Evolutionary conservation across 2,888 invertebrate genomes (phyloP).

Genomic region (Sinhomidia bicolor): DNA sequence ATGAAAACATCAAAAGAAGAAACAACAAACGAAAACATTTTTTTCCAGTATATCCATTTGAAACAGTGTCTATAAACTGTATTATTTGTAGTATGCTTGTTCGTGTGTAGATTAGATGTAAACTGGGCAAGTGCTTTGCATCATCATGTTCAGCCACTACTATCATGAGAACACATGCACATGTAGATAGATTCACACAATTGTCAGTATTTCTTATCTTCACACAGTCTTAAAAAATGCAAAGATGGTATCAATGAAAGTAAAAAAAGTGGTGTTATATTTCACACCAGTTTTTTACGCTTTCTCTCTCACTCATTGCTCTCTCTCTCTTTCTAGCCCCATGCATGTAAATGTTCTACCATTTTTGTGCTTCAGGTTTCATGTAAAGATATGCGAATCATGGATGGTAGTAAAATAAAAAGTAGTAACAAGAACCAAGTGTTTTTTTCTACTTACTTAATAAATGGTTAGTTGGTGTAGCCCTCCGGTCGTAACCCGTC

Average conservation of each 20-base stretch:
- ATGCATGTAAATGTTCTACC: neutral
- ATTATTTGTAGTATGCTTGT: neutral
- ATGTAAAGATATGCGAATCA: neutral
- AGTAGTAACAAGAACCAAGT: neutral
- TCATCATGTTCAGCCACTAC: no score
- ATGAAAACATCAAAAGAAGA: constrained; percentile 3
- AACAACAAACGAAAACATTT: neutral
- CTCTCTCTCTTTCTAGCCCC: no score
- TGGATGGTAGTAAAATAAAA: neutral
- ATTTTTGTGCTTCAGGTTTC: neutral
- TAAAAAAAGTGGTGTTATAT: neutral
- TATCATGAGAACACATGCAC: neutral
- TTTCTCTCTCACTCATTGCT: no score
- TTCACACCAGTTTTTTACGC: constrained; percentile 22
- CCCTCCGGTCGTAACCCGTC: constrained; percentile 82
- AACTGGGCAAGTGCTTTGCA: no score
- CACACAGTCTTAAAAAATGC: neutral
- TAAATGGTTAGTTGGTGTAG: constrained; percentile 83
- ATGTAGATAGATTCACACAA: no score
- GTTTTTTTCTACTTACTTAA: constrained; percentile 81
- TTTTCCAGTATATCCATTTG: neutral
- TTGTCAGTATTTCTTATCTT: neutral
- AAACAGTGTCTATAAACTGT: neutral
- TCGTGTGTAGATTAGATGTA: neutral
- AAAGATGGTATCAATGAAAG: neutral